Conservation (phyloP, 2,113 vertebrate species). For the Catharus fuscescens region DNA sequence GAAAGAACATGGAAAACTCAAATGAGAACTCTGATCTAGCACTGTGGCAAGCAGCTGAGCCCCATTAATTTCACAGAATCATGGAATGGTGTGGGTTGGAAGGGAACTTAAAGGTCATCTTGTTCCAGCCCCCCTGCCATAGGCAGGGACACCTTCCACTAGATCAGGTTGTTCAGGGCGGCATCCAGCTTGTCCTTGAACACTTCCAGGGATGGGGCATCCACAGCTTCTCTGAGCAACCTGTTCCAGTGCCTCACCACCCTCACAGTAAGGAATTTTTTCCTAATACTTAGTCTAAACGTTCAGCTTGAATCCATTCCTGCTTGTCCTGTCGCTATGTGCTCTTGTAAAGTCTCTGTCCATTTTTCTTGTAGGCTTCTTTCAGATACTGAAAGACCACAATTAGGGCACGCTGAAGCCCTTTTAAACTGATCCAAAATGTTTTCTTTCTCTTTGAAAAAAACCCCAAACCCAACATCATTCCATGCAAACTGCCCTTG, state of each 20-base stretch:
- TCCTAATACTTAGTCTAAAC: not conserved
- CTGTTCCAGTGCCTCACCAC: not conserved
- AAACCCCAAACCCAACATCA: accelerated
- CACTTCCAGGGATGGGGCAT: not conserved
- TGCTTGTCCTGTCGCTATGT: not conserved
- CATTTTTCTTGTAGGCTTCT: not conserved
- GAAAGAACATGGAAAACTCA: not conserved
- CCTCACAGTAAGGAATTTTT: not conserved
- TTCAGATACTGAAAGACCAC: not conserved
- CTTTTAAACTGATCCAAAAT: not conserved
- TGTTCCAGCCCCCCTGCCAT: accelerated
- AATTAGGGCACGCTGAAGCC: not conserved
- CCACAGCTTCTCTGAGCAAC: not conserved
- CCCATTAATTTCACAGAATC: not conserved
- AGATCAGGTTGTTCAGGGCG: not conserved
- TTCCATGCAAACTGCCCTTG: not conserved
- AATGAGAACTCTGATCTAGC: not conserved
- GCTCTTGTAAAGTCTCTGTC: not conserved
- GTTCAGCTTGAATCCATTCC: not conserved
- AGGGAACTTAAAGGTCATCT: not conserved
- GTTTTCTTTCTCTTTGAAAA: not conserved
- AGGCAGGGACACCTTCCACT: not conserved
- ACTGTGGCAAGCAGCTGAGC: not conserved
- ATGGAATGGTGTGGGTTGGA: not conserved
- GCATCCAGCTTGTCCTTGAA: not conserved